These are phyloP conservation scores for Leptinotarsa rubiginosa DNA, from an alignment of 2,888 invertebrate genomes.

Conservation along the genomic window DNA sequence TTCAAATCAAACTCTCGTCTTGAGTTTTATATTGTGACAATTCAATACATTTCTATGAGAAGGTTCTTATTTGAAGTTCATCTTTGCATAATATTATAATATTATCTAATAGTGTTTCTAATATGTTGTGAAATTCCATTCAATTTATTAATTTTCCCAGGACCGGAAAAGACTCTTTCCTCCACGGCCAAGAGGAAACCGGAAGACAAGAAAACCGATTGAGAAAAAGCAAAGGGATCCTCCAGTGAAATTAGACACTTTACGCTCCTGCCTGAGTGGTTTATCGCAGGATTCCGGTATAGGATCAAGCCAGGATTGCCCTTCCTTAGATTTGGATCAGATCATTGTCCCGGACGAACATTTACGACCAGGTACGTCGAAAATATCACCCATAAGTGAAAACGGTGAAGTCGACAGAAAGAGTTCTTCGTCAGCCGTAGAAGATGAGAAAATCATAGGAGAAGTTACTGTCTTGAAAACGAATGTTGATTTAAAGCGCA, in stretches of 20 bases:
- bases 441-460: not conserved
- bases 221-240: constrained; percentile 36
- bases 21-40: too few relatives aligned
- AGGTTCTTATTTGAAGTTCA: too few relatives aligned
- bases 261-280: constrained; percentile 59
- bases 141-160: constrained; percentile 63
- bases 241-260: constrained; percentile 63
- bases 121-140: too few relatives aligned
- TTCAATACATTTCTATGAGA: too few relatives aligned
- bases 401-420: not conserved
- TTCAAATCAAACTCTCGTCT: too few relatives aligned
- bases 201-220: constrained; percentile 44
- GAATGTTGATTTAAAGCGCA: constrained; percentile 36
- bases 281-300: constrained; percentile 64
- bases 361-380: constrained; percentile 43
- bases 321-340: constrained; percentile 58
- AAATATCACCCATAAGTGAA: not conserved
- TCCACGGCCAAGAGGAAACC: constrained; percentile 70
- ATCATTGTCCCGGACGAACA: constrained; percentile 60
- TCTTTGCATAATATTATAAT: too few relatives aligned
- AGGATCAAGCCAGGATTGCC: constrained; percentile 63
- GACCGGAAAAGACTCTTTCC: constrained; percentile 77
- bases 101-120: too few relatives aligned
- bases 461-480: not conserved
- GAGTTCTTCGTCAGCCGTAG: constrained; percentile 7